Conservation (phyloP, 1,140 invertebrate species). For the Neoseiulus cucumeris region DNA sequence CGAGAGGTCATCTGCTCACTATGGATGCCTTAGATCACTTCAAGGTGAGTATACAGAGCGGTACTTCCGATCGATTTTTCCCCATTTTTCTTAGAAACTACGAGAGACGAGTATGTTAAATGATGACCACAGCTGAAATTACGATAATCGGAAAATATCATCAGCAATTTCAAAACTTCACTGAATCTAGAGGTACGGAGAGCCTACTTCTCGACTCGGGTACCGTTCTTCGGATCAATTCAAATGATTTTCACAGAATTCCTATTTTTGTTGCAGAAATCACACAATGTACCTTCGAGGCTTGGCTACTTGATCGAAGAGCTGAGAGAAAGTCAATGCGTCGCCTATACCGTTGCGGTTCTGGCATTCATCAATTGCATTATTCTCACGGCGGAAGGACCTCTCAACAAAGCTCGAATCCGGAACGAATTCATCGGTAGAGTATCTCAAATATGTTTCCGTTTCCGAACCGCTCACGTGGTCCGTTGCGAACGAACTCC, state of each 20-base stretch:
- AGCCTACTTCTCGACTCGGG: no score
- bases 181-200: neutral
- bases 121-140: no score
- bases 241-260: no score
- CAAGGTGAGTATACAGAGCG: constrained; percentile 44
- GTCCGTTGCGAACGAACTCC: no score
- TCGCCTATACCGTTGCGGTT: constrained; percentile 71
- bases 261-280: no score
- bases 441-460: constrained; percentile 16
- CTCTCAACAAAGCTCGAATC: constrained; percentile 62
- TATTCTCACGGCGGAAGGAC: constrained; percentile 65
- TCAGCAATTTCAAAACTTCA: neutral
- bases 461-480: no score
- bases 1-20: constrained; percentile 57
- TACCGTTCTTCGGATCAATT: no score
- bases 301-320: constrained; percentile 68
- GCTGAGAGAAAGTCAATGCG: constrained; percentile 48
- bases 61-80: neutral
- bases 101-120: neutral
- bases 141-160: constrained; percentile 1
- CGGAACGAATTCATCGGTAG: constrained; percentile 85
- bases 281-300: constrained; percentile 61
- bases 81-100: neutral
- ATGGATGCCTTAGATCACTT: constrained; percentile 68
- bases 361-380: constrained; percentile 87